Conservation (phyloP, 1,140 invertebrate species). For the Eulimnadia texana region DNA sequence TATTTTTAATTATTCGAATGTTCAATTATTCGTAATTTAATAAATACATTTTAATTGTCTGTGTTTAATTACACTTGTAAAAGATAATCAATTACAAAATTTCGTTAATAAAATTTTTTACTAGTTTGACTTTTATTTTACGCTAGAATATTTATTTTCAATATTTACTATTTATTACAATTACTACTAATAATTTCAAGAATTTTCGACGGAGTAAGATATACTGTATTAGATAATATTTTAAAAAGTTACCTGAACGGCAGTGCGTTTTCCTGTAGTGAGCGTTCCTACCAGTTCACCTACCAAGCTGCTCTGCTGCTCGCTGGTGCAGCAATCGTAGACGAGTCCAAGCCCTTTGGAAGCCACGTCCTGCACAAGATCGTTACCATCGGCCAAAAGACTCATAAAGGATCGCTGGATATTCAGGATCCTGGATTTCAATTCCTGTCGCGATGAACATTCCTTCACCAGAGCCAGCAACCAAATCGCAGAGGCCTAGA, state of each 20-base stretch:
- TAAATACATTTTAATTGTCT: no score
- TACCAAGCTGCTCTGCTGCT: slow-evolving; percentile 53
- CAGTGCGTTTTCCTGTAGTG: slow-evolving; percentile 49
- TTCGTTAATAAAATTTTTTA: no score
- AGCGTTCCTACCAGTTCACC: slow-evolving; percentile 65
- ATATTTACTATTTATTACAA: no score
- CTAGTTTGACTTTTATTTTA: no score
- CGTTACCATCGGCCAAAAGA: slow-evolving; percentile 71
- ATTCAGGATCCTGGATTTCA: slow-evolving; percentile 45
- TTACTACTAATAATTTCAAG: no score
- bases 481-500: slow-evolving; percentile 67
- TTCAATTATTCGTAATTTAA: no score
- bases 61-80: no score
- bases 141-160: no score
- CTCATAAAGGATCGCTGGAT: slow-evolving; percentile 77
- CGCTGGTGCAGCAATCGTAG: slow-evolving; percentile 59
- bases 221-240: neutral
- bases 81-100: no score
- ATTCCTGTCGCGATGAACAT: slow-evolving; percentile 48
- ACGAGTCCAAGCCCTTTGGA: slow-evolving; percentile 78
- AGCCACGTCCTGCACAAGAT: slow-evolving; percentile 75
- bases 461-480: slow-evolving; percentile 64
- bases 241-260: slow-evolving; percentile 35
- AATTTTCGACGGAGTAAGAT: no score
- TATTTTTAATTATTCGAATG: no score